Evolutionary conservation across 2,888 invertebrate species (phyloP), one percentile per base, ranked within the genome.

Genomic region (Pyrochroa serraticornis): DNA sequence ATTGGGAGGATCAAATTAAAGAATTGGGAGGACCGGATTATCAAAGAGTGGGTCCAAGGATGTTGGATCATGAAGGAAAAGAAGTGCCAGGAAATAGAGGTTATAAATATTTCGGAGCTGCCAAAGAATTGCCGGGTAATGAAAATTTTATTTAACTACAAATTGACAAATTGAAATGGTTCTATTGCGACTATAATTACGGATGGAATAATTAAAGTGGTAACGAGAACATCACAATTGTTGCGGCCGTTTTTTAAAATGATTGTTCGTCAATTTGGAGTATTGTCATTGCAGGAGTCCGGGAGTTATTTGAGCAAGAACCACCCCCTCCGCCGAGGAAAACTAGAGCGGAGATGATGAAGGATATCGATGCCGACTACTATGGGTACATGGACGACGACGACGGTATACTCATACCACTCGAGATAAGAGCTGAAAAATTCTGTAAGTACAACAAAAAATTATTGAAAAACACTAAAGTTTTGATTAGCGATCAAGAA

Each of bases 381-480:
- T 99, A 99, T 80, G 99, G 99, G 0, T 98, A 97, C 79, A 82
- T 97, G 71, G 99, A 99, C 79, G 99, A 99, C 71, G 99, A 99
- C 74, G 99, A 99, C 78, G 98, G 98, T 0, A 86, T 97, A 47
- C 82, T 99, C 39, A 82, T 93, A 62, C 97, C 97, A 0, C 76
- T 95, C 2, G 99, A 99, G 79, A 83, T 85, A 65, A 86, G 86
- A 59, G 87, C 87, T 32, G 95, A 97, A 81, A 87, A 87, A 71
- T 82, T 85, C 73, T 88, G 91, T 83, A 75, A 62, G 58, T 47
- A 22, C 22, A 22, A 2, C 22, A 22, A 22, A 22, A 22, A 22
- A 22, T 57, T 33, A 8, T 36, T 46, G 9, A 30, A 22, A 46
- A 8, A 44, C 3, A 44, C 22, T 22, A 22, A 22, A 22, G 5